Base-by-base conservation (phyloP, 2,888 invertebrate species). In the Xylophagus ater region DNA sequence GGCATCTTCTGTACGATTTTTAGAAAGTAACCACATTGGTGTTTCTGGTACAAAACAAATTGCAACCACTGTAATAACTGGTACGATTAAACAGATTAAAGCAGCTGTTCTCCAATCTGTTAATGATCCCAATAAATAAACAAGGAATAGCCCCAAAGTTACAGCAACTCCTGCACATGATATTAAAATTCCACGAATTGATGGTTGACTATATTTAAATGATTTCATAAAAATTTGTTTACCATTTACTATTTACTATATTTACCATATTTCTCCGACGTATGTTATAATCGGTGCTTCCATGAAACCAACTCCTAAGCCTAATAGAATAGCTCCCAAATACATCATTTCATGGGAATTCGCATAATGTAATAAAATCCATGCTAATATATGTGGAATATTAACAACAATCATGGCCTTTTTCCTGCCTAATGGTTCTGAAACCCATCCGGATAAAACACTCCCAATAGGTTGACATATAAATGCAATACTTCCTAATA, bases 201-300 rank as follows among this genome's bases (percentile, higher is more conserved):
- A 54, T 1, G 72, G 68, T 43, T 73, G 70, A 48, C 72, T 71
- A 62, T 12, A 63, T 56, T 20, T 29, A 15, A 4, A 12, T 15
- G 4, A 7, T 29, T n/a, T 23, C n/a, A n/a, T 25, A 14, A n/a
- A 28, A 12, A 18, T 18, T 6, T n/a, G 12, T 13, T 13, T 19
- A 21, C 10, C n/a, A 26, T 2, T 12, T 19, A 19, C 5, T 21
- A 10, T 3, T 31, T 9, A 19, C 14, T 13, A 23, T 17, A 36
- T 37, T 51, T 48, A 70, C 70, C 69, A 67, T 24, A 73, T 62
- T 62, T 73, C 73, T 2, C 73, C 73, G 12, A 73, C 66, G 43
- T 74, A 74, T 2, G 73, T 72, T 12, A 73, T 57, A 2, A 71
- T 68, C 0, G 73, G 72, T 0, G 71, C 72, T 49, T 73, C 73